Base-by-base conservation (phyloP, 2,888 invertebrate species). In the Tanaodytes sp. region DNA sequence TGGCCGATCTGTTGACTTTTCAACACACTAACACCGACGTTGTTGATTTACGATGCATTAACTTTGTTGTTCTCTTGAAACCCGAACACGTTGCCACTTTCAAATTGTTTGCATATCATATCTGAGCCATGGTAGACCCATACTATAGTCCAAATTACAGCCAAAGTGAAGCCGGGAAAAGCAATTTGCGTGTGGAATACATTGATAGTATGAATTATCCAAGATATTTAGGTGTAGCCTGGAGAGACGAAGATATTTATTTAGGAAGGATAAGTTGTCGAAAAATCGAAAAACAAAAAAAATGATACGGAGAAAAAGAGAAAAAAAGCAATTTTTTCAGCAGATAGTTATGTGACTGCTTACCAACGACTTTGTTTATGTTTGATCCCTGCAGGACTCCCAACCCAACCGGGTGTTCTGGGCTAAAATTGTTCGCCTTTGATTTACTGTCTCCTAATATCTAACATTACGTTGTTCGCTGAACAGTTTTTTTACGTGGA, bases 21-120 rank as follows among this genome's bases (percentile, higher is more conserved):
- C 19, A 48, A 37, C 31, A 46, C 40, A 51, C 49, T 15, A 36
- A 33, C 33, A 4, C 20, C 1, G 30, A 23, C 8, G 8, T 23
- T 23, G 8, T 23, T 23, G 23, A 23, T 23, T 23, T 4, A 23
- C 23, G 8, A 23, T 23, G 4, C 8, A 23, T 5, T 23, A 23
- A 23, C 23, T 23, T n/a, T n/a, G n/a, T n/a, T n/a, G 8, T 4
- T 23, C 8, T 23, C 23, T 23, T 23, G 4, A 8, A 23, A 75
- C 73, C 76, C 82, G 84, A 85, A 85, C 84, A 84, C 84, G 75
- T 79, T 88, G 88, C 88, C 88, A 88, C 88, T 87, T 82, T 88
- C 88, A 88, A 88, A 88, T 86, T 86, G 83, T 82, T 86, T 80
- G 80, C 80, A 79, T 75, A 88, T 89, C 88, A 88, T 89, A 89